These are phyloP conservation scores for Petaurus breviceps DNA, from an alignment of 2,113 vertebrate species.

Conservation along the genomic window DNA sequence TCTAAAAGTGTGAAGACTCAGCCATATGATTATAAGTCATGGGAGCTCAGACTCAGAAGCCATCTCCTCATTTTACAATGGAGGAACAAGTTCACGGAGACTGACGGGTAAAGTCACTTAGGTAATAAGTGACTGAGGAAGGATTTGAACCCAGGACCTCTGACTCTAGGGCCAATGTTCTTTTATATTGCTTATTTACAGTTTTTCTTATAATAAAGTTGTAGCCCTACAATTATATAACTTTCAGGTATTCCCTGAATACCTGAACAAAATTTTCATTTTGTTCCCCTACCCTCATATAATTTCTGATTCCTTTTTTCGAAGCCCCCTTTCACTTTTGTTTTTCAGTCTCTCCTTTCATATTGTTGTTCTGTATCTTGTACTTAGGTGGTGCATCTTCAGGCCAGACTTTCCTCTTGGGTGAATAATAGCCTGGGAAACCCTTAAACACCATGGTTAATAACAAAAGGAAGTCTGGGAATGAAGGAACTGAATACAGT, in stretches of 20 bases:
- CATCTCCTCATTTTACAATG: background rate
- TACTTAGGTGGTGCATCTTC: no score
- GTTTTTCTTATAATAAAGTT: background rate
- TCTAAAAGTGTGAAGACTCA: background rate
- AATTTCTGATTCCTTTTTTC: background rate
- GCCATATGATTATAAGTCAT: background rate
- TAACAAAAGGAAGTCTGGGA: background rate
- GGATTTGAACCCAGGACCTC: background rate
- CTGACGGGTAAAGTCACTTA: background rate
- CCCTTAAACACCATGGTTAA: background rate
- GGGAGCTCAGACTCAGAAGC: background rate
- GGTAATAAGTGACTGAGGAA: background rate
- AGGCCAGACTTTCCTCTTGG: no score
- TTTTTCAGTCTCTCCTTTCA: background rate
- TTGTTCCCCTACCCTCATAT: background rate
- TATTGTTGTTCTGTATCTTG: background rate
- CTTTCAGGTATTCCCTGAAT: background rate
- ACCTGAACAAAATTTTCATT: background rate
- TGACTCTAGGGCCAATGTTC: background rate
- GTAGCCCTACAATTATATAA: background rate
- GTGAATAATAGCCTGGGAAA: no score
- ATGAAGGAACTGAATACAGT: background rate
- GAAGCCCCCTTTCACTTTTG: background rate
- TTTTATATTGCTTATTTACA: background rate
- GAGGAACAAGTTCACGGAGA: background rate